Evolutionary conservation across 2,888 invertebrate genomes (phyloP).

Genomic region (Lycia hirtaria): DNA sequence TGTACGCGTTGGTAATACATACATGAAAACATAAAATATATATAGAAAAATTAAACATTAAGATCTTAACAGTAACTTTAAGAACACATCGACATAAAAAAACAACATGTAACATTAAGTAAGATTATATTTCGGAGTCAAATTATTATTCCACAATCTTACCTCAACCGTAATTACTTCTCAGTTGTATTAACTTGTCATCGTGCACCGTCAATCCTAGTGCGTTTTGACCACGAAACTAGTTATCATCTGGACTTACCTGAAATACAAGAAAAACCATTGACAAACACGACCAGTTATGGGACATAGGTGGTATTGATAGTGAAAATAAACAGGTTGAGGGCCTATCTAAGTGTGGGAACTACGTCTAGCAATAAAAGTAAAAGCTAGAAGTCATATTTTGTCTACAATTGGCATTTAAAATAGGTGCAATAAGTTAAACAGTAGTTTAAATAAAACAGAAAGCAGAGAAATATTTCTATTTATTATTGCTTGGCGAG

Average conservation of each 20-base stretch:
- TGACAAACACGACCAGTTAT: conserved; percentile 48
- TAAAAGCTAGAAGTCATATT: conserved; percentile 11
- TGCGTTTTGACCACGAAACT: conserved; percentile 28
- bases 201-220: neutral
- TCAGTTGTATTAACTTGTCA: neutral
- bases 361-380: conserved; percentile 11
- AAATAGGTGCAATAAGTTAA: neutral
- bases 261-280: conserved; percentile 54
- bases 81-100: too few relatives aligned
- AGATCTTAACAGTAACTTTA: too few relatives aligned
- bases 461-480: too few relatives aligned
- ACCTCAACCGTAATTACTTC: neutral
- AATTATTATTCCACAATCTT: neutral
- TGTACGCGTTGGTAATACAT: too few relatives aligned
- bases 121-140: too few relatives aligned
- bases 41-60: too few relatives aligned
- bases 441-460: too few relatives aligned
- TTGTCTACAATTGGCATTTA: neutral
- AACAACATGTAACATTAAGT: too few relatives aligned
- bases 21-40: too few relatives aligned
- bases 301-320: conserved; percentile 13
- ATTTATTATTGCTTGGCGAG: too few relatives aligned
- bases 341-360: conserved; percentile 10
- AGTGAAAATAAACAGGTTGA: conserved; percentile 28
- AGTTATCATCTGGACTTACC: conserved; percentile 52